Evolutionary conservation across 2,888 invertebrate species (phyloP).

Genomic region (Dryadula phaetusa): DNA sequence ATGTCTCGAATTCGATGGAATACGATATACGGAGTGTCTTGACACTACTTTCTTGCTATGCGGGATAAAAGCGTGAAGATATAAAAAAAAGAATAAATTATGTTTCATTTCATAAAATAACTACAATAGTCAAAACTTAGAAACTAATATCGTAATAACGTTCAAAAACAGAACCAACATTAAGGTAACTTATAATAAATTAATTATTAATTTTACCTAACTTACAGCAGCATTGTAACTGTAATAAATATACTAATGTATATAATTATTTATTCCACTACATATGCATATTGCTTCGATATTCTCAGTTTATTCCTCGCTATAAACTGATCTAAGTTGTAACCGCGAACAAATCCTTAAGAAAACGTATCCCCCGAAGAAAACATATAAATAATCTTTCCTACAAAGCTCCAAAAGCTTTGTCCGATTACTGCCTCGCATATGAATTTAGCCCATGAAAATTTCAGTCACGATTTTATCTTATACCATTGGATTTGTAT

Average conservation of each 20-base stretch:
- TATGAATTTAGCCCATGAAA: constrained; percentile 16
- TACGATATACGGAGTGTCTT: no score
- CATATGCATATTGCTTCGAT: background rate
- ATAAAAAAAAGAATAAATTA: no score
- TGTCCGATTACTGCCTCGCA: constrained; percentile 17
- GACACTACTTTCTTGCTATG: no score
- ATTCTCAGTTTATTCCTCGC: background rate
- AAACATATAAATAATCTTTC: constrained; percentile 24
- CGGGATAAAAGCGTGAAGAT: no score
- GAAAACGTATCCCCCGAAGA: constrained; percentile 6
- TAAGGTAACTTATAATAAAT: no score
- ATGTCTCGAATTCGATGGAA: no score
- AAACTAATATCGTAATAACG: no score
- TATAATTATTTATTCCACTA: background rate
- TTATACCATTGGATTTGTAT: constrained; percentile 42
- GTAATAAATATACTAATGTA: background rate
- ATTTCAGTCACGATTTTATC: constrained; percentile 36
- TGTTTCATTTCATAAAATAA: no score
- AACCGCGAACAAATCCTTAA: constrained; percentile 8
- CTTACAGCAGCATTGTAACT: background rate
- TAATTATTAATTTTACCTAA: no score
- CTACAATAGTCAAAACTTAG: no score
- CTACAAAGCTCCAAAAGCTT: constrained; percentile 16
- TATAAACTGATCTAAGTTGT: constrained; percentile 3
- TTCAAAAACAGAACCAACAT: no score